Evolutionary conservation across 2,113 vertebrate genomes (phyloP), one percentile per base, ranked within the genome.

Genomic region (Alectura lathami): DNA sequence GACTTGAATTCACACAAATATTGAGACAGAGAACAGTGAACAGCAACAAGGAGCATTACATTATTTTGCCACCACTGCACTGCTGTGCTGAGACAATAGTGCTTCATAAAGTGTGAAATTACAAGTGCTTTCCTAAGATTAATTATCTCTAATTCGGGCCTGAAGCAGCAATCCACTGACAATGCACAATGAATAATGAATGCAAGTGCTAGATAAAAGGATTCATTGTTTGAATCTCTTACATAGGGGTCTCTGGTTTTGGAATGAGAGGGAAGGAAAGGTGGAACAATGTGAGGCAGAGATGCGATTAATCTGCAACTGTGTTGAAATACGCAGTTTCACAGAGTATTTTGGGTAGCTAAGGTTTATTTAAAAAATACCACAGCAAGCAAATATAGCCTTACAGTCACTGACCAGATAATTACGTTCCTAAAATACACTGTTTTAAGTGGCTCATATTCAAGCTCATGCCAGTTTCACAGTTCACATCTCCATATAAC

Each of bases 101-200:
- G 82, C 72, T 95, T 84, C 88, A 91, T 53, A 89, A 93, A 95
- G 73, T 91, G 66, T 81, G 94, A 96, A 97, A 97, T 86, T 89
- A 95, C 72, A 78, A 96, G 40, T 78, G 62, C 54, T 94, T 97
- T 78, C 79, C 73, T 94, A 94, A 77, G 89, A 97, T 94, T 96
- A 97, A 97, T 97, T 97, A 97, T 87, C 91, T 96, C 79, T 96
- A 97, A 96, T 94, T 93, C 95, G 96, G 51, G 81, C 69, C 82
- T 91, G 78, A 93, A 95, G 75, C 79, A 96, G 91, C 88, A 96
- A 96, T 93, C 75, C 78, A 92, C 69, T 91, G 89, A 96, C 95
- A 96, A 97, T 11, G 51, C 21, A 95, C 66, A 94, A 97, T 93
- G 70, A 97, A 97, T 97, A 95, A 97, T 95, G 91, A 96, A 96